A percentile compares a stretch with the other conserved stretches of the same genome.
These are phyloP conservation scores for Gambusia holbrooki DNA, from an alignment of 2,113 vertebrate genomes.

Conservation along the genomic window DNA sequence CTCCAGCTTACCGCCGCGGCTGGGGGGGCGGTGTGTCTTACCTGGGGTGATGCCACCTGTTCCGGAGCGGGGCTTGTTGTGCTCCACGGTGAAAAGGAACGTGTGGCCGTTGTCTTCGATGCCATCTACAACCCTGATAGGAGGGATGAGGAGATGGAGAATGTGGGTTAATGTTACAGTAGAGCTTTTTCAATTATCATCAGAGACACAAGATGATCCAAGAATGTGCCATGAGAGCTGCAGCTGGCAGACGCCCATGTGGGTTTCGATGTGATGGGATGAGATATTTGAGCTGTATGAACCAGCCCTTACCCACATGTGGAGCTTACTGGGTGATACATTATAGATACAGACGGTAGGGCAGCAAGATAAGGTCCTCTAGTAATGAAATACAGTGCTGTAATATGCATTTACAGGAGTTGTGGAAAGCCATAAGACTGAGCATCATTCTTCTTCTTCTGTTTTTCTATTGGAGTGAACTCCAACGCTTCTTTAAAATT, in stretches of 20 bases:
- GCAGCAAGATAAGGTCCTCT: slow-evolving; percentile 41
- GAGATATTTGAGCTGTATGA: slow-evolving; percentile 64
- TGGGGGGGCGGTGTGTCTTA: slow-evolving; percentile 56
- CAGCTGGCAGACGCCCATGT: slow-evolving; percentile 57
- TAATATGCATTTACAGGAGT: slow-evolving; percentile 41
- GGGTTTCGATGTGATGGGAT: slow-evolving; percentile 54
- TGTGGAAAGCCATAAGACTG: neutral
- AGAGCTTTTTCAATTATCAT: slow-evolving; percentile 68
- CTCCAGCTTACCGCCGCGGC: slow-evolving; percentile 47
- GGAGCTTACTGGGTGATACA: slow-evolving; percentile 56
- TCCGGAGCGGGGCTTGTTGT: slow-evolving; percentile 44
- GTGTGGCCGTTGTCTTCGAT: slow-evolving; percentile 87
- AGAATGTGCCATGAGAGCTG: slow-evolving; percentile 59
- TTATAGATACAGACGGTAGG: slow-evolving; percentile 67
- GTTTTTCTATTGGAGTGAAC: too few species aligned
- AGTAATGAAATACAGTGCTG: slow-evolving; percentile 58
- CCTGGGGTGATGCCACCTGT: slow-evolving; percentile 56
- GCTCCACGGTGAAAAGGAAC: slow-evolving; percentile 85
- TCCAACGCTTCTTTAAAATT: too few species aligned
- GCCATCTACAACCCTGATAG: slow-evolving; percentile 90
- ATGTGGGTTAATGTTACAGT: slow-evolving; percentile 65
- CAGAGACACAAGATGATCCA: slow-evolving; percentile 34
- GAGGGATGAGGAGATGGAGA: slow-evolving; percentile 31
- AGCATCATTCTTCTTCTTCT: too few species aligned
- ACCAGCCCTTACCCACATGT: slow-evolving; percentile 53